Percentiles rank a stretch among this genome's conserved stretches.
Conservation (phyloP, 2,797 vertebrate species). For the Naso thynnoides region DNA sequence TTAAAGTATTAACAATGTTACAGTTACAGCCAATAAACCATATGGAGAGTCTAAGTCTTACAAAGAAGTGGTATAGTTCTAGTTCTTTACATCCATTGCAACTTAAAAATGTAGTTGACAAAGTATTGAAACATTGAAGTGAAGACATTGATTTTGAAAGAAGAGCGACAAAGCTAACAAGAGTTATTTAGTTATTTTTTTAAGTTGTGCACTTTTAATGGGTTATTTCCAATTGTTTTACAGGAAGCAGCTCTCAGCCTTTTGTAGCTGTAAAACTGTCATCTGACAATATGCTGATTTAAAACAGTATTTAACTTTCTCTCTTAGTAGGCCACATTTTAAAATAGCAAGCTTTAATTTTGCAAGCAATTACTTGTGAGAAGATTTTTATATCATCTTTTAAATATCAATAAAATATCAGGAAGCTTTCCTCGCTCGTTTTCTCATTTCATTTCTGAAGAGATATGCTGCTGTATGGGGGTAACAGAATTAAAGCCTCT, state of each 20-base stretch:
- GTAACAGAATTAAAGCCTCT: neutral
- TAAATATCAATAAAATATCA: neutral
- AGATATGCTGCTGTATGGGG: neutral
- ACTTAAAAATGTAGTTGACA: neutral
- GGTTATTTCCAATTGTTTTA: neutral
- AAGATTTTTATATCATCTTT: neutral
- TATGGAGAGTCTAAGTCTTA: neutral
- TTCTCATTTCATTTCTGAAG: neutral
- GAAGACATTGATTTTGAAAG: neutral
- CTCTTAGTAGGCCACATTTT: neutral
- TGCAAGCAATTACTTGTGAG: neutral
- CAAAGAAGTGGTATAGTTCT: neutral
- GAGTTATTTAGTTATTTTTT: no score
- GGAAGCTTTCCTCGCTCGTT: neutral
- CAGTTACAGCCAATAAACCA: neutral
- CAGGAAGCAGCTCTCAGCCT: neutral
- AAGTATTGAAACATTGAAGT: neutral
- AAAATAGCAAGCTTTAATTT: neutral
- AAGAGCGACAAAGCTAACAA: neutral
- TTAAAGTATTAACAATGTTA: neutral
- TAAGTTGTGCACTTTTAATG: neutral
- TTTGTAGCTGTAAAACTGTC: neutral
- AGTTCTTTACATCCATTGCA: neutral
- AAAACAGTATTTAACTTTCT: no score
- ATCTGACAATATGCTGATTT: neutral